These are phyloP conservation scores for Brachionichthys hirsutus DNA, from an alignment of 2,113 vertebrate species.

Conservation along the genomic window DNA sequence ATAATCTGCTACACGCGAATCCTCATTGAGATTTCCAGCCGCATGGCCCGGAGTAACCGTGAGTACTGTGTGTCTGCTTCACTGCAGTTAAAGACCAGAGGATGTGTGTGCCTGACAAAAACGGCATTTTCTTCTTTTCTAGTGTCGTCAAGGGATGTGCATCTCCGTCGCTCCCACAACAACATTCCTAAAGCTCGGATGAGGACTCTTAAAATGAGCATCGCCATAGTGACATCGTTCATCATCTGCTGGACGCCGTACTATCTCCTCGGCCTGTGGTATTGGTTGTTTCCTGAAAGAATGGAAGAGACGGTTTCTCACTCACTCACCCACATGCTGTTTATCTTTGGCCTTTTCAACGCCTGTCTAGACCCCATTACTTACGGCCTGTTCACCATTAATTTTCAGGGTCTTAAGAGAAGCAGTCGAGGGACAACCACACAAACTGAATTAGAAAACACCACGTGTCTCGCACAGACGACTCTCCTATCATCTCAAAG, in stretches of 20 bases:
- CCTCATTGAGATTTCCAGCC: slow-evolving; percentile 80
- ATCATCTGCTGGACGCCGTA: slow-evolving; percentile 85
- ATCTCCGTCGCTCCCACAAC: slow-evolving; percentile 80
- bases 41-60: slow-evolving; percentile 76
- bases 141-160: slow-evolving; percentile 77
- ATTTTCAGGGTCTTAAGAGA: slow-evolving; percentile 69
- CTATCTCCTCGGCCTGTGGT: slow-evolving; percentile 83
- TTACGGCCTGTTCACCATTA: slow-evolving; percentile 80
- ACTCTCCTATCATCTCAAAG: slow-evolving; percentile 37
- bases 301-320: slow-evolving; percentile 81
- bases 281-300: slow-evolving; percentile 80
- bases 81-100: neutral
- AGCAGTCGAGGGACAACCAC: slow-evolving; percentile 46
- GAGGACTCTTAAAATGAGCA: slow-evolving; percentile 83
- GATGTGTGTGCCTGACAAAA: neutral
- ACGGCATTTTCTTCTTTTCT: slow-evolving; percentile 23
- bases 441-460: slow-evolving; percentile 48
- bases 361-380: slow-evolving; percentile 80
- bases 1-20: slow-evolving; percentile 82
- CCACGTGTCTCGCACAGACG: slow-evolving; percentile 69
- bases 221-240: slow-evolving; percentile 81
- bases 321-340: slow-evolving; percentile 81
- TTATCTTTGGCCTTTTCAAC: slow-evolving; percentile 82
- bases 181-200: slow-evolving; percentile 84
- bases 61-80: slow-evolving; percentile 23